Evolutionary conservation across 2,797 vertebrate species (phyloP).

Genomic region (Adrianichthys oophorus): DNA sequence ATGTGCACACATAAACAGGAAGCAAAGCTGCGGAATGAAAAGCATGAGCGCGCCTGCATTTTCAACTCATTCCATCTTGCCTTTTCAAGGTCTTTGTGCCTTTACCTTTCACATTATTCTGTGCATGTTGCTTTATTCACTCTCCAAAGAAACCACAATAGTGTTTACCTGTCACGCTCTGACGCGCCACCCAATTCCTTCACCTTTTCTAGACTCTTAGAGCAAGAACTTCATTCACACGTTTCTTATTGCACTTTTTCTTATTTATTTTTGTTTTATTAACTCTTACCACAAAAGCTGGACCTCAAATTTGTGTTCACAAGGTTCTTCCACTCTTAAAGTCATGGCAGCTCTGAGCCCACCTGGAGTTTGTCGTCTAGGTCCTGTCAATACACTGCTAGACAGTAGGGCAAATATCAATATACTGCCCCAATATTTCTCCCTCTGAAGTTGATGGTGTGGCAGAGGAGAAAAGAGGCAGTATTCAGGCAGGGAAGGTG

Average conservation of each 20-base stretch:
- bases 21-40: slow-evolving; percentile 18
- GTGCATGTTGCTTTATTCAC: slow-evolving; percentile 36
- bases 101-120: slow-evolving; percentile 51
- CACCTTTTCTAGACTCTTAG: slow-evolving; percentile 9
- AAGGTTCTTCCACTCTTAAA: slow-evolving; percentile 20
- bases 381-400: slow-evolving; percentile 51
- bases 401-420: slow-evolving; percentile 53
- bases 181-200: slow-evolving; percentile 30
- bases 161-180: slow-evolving; percentile 54
- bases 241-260: slow-evolving; percentile 12
- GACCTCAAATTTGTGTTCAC: slow-evolving; percentile 30
- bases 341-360: slow-evolving; percentile 36
- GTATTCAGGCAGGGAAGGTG: slow-evolving; percentile 5
- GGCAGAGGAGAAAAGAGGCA: slow-evolving; percentile 9
- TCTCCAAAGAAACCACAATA: slow-evolving; percentile 43
- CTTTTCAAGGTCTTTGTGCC: slow-evolving; percentile 52
- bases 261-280: slow-evolving; percentile 21
- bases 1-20: slow-evolving; percentile 16
- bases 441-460: slow-evolving; percentile 18
- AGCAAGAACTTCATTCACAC: slow-evolving; percentile 8
- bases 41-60: slow-evolving; percentile 14
- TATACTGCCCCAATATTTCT: slow-evolving; percentile 53
- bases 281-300: slow-evolving; percentile 16
- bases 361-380: slow-evolving; percentile 15
- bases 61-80: slow-evolving; percentile 23